Percentiles rank a stretch among this genome's conserved stretches.
These are phyloP conservation scores for Bolborhynchus lineola DNA, from an alignment of 2,113 vertebrate species.

Conservation along the genomic window DNA sequence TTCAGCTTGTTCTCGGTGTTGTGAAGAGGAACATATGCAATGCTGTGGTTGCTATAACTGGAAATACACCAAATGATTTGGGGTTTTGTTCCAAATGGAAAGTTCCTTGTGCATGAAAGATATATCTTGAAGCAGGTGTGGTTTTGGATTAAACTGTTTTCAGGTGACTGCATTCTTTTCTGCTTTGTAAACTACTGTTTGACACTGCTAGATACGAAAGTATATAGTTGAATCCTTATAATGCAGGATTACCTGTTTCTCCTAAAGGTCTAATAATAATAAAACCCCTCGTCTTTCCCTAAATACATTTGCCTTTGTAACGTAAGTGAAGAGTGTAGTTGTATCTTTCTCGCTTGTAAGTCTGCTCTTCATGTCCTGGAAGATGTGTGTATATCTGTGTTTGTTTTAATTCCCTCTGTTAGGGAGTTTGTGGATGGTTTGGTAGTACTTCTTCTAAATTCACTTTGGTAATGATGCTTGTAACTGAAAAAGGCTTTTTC, in stretches of 20 bases:
- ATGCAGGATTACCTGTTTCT: neutral
- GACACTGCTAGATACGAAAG: neutral
- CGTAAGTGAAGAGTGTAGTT: neutral
- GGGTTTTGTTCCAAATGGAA: neutral
- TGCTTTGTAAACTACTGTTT: neutral
- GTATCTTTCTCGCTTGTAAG: neutral
- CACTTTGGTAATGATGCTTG: neutral
- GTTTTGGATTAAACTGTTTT: neutral
- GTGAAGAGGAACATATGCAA: neutral
- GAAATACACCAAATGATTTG: neutral
- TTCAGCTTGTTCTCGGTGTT: neutral
- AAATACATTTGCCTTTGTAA: neutral
- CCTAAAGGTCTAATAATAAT: neutral
- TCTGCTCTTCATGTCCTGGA: neutral
- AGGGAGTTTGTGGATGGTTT: neutral
- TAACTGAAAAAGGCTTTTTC: neutral
- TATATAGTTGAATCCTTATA: neutral
- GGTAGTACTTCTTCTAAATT: neutral
- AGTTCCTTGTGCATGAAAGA: neutral
- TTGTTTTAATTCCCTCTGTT: neutral
- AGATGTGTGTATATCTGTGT: neutral
- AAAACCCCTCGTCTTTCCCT: neutral
- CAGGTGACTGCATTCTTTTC: neutral
- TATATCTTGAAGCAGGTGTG: neutral
- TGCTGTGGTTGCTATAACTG: neutral